Evolutionary conservation across 2,113 vertebrate genomes (phyloP).

Genomic region (Phylloscopus trochiloides): DNA sequence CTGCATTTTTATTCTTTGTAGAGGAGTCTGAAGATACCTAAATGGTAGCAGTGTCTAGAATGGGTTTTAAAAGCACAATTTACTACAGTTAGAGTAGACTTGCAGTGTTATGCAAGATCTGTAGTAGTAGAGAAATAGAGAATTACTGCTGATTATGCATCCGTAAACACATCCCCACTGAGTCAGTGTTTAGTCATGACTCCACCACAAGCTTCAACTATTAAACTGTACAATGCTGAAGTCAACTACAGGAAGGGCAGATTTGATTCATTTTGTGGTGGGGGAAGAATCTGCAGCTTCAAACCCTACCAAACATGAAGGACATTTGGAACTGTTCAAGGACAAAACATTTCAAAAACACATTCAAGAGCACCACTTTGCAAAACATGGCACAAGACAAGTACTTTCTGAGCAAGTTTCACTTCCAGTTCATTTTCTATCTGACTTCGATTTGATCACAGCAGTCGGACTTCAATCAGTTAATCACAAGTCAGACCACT

Average conservation of each 20-base stretch:
- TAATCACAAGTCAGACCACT: not conserved
- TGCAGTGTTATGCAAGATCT: not conserved
- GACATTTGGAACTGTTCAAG: not conserved
- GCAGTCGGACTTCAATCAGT: not conserved
- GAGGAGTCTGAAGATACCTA: not conserved
- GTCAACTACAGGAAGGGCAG: not conserved
- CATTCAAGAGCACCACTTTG: not conserved
- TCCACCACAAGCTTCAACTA: not conserved
- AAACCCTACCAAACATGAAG: not conserved
- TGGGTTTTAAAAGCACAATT: not conserved
- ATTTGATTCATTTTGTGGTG: not conserved
- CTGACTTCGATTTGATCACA: not conserved
- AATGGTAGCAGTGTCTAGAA: not conserved
- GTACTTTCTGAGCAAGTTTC: not conserved
- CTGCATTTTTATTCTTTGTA: not conserved
- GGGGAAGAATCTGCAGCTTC: not conserved
- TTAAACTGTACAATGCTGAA: not conserved
- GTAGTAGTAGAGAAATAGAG: not conserved
- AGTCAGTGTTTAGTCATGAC: conserved; percentile 49
- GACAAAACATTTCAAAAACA: not conserved
- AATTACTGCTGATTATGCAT: conserved; percentile 47
- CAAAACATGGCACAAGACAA: not conserved
- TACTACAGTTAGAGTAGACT: not conserved
- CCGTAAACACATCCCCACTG: not conserved
- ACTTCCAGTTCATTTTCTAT: not conserved